Evolutionary conservation across 2,113 vertebrate species (phyloP).

Genomic region (Platysternon megacephalum): DNA sequence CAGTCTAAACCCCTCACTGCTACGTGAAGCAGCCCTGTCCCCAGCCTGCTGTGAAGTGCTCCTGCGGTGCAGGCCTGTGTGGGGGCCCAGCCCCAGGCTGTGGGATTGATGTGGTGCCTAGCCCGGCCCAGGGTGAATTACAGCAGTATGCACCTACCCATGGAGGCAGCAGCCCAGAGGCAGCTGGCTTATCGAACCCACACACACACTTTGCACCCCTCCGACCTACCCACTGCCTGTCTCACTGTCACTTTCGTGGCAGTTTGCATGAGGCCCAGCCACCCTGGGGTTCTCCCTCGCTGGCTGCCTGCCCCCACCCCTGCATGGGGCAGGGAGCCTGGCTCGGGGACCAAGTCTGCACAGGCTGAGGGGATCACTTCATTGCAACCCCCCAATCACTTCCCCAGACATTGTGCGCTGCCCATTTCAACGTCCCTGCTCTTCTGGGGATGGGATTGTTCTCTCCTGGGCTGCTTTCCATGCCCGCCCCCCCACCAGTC

Average conservation of each 20-base stretch:
- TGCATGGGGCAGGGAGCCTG: background rate
- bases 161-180: too few species aligned
- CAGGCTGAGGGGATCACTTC: accelerated
- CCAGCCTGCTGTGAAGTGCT: background rate
- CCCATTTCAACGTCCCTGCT: background rate
- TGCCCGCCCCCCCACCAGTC: background rate
- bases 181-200: too few species aligned
- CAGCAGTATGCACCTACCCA: too few species aligned
- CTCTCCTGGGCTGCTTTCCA: background rate
- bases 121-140: too few species aligned
- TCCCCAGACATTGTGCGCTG: background rate
- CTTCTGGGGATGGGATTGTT: accelerated
- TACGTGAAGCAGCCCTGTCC: background rate
- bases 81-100: too few species aligned
- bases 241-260: background rate
- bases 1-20: background rate
- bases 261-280: background rate
- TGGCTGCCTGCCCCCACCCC: background rate
- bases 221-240: accelerated
- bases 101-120: too few species aligned
- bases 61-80: too few species aligned
- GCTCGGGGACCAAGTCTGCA: background rate
- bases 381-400: background rate
- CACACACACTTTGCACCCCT: too few species aligned
- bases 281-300: background rate